Percentiles rank a stretch among this genome's conserved stretches.
Evolutionary conservation across 2,797 vertebrate genomes (phyloP).

Genomic region (Sciaenops ocellatus): DNA sequence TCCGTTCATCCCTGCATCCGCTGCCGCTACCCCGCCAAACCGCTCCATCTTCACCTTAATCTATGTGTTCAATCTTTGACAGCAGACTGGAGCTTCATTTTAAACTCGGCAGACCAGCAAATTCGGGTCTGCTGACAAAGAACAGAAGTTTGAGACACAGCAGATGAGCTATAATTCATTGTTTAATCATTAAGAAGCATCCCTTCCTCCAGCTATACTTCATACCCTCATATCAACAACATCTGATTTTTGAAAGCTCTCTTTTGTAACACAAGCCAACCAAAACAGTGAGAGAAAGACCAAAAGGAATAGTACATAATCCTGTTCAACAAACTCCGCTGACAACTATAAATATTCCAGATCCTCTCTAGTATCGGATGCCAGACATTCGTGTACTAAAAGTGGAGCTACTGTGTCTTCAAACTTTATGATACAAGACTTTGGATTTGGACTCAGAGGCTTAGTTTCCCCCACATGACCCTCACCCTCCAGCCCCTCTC

Average conservation of each 20-base stretch:
- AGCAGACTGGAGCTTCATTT: constrained; percentile 23
- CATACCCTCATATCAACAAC: constrained; percentile 21
- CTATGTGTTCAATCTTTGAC: constrained; percentile 59
- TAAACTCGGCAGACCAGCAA: constrained; percentile 29
- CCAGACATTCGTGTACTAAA: constrained; percentile 7
- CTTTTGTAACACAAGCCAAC: constrained; percentile 47
- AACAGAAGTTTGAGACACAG: constrained; percentile 16
- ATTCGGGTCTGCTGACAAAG: constrained; percentile 30
- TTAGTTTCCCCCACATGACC: constrained; percentile 8
- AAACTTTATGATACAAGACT: constrained; percentile 6
- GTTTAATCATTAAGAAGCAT: constrained; percentile 30
- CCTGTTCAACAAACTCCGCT: constrained; percentile 29
- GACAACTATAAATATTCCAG: constrained; percentile 40
- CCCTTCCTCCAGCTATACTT: constrained; percentile 23
- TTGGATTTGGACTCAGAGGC: background rate
- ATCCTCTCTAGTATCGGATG: constrained; percentile 18
- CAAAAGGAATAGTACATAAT: constrained; percentile 21
- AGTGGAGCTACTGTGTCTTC: background rate
- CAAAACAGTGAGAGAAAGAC: constrained; percentile 7
- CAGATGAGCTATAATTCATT: constrained; percentile 38
- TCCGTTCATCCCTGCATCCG: constrained; percentile 55
- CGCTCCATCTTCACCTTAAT: constrained; percentile 44
- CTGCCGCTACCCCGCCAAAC: constrained; percentile 39
- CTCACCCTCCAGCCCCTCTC: background rate
- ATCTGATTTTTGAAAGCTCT: constrained; percentile 53